A percentile compares a stretch with the other conserved stretches of the same genome.
Conservation (phyloP, 2,797 vertebrate genomes). For the Schizopygopsis malacanthus region DNA sequence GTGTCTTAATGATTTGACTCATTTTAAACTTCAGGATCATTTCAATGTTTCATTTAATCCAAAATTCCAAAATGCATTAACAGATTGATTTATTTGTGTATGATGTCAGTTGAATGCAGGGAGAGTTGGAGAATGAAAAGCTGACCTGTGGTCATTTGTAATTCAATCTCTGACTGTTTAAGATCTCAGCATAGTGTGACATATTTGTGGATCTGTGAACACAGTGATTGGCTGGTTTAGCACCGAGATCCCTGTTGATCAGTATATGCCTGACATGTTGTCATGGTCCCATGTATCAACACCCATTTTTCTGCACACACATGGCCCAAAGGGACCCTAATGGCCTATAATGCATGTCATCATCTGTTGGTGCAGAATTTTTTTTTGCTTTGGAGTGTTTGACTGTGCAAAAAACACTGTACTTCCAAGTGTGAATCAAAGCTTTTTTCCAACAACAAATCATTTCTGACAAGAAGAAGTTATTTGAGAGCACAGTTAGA, state of each 20-base stretch:
- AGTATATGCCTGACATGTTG: slow-evolving; percentile 36
- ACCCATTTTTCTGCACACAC: slow-evolving; percentile 27
- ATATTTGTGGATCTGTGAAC: neutral
- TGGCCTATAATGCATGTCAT: neutral
- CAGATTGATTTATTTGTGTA: neutral
- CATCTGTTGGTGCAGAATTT: neutral
- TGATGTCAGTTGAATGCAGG: neutral
- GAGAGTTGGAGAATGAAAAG: neutral
- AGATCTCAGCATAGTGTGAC: slow-evolving; percentile 8
- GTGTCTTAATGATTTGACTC: neutral
- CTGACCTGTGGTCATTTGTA: slow-evolving; percentile 1
- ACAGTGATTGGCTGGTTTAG: neutral
- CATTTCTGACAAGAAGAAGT: neutral
- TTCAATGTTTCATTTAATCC: neutral
- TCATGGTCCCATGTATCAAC: slow-evolving; percentile 33
- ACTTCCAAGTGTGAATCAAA: neutral
- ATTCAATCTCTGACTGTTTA: neutral
- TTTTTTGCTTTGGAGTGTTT: neutral
- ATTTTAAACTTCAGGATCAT: neutral
- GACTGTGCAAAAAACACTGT: neutral
- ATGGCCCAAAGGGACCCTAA: slow-evolving; percentile 21
- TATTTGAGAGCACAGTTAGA: neutral
- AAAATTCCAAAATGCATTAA: neutral
- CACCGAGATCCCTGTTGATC: slow-evolving; percentile 15
- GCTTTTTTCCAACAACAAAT: neutral